Conservation (phyloP, 2,113 vertebrate genomes). For the Neolamprologus longior region DNA sequence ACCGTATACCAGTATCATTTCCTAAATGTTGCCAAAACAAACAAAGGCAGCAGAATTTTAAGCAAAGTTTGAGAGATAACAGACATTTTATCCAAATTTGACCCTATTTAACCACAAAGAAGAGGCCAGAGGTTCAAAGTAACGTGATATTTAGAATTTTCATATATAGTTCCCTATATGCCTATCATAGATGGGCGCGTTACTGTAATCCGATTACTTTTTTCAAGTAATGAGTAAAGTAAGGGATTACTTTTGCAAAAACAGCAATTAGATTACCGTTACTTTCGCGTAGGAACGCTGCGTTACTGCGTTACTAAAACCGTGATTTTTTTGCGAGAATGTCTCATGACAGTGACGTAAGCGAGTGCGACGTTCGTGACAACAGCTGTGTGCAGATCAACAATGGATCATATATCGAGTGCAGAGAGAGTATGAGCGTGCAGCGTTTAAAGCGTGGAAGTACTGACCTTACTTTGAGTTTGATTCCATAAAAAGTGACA, state of each 20-base stretch:
- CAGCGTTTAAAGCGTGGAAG: too few relatives aligned
- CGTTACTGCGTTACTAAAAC: too few relatives aligned
- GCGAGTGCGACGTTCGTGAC: too few relatives aligned
- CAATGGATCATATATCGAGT: too few relatives aligned
- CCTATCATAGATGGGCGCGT: rapidly evolving
- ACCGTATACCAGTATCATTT: neutral
- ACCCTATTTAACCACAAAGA: neutral
- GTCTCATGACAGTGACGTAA: too few relatives aligned
- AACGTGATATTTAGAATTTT: neutral
- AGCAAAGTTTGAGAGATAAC: neutral
- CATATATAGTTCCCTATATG: neutral
- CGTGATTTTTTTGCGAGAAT: rapidly evolving
- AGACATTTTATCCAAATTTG: neutral
- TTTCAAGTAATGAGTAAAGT: too few relatives aligned
- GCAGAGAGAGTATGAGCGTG: too few relatives aligned
- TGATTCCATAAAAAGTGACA: too few relatives aligned
- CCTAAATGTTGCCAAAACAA: neutral
- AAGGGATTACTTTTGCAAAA: too few relatives aligned
- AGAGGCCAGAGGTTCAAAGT: neutral
- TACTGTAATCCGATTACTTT: rapidly evolving
- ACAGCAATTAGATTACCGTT: rapidly evolving
- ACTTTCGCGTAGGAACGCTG: too few relatives aligned
- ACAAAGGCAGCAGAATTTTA: neutral
- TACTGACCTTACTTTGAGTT: too few relatives aligned
- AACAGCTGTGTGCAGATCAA: too few relatives aligned